These are phyloP conservation scores for Calidris pygmaea DNA, from an alignment of 2,113 vertebrate species.

Conservation along the genomic window DNA sequence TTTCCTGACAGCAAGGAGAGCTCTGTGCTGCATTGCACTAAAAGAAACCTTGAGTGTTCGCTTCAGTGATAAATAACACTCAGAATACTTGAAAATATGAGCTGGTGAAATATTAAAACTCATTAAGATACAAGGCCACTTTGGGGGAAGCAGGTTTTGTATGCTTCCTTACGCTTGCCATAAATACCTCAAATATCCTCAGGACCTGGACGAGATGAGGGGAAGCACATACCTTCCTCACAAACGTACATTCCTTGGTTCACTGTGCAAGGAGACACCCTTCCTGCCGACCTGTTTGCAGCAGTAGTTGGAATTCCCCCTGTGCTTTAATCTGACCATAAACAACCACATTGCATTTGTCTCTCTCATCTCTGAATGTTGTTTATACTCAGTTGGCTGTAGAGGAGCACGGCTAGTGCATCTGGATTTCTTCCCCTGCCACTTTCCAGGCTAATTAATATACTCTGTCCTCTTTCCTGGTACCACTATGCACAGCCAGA, in stretches of 20 bases:
- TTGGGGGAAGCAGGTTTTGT: not conserved
- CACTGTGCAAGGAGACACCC: not conserved
- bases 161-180: not conserved
- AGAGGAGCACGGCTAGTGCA: not conserved
- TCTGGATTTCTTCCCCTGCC: not conserved
- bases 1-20: not conserved
- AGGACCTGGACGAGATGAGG: fast-evolving
- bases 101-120: not conserved
- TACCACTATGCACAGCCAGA: not conserved
- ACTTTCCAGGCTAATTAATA: slow-evolving; percentile 4
- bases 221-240: not conserved
- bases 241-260: not conserved
- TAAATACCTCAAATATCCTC: not conserved
- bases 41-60: not conserved
- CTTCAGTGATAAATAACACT: not conserved
- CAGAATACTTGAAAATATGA: not conserved
- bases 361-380: not conserved
- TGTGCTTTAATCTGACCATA: not conserved
- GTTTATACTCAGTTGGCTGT: slow-evolving; percentile 19
- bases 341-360: not conserved
- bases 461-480: not conserved
- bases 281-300: not conserved
- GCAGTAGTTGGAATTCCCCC: not conserved
- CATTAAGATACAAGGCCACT: not conserved
- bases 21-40: not conserved